A percentile compares a stretch with the other conserved stretches of the same genome.
Conservation (phyloP, 2,888 invertebrate genomes). For the Tipula lateralis region DNA sequence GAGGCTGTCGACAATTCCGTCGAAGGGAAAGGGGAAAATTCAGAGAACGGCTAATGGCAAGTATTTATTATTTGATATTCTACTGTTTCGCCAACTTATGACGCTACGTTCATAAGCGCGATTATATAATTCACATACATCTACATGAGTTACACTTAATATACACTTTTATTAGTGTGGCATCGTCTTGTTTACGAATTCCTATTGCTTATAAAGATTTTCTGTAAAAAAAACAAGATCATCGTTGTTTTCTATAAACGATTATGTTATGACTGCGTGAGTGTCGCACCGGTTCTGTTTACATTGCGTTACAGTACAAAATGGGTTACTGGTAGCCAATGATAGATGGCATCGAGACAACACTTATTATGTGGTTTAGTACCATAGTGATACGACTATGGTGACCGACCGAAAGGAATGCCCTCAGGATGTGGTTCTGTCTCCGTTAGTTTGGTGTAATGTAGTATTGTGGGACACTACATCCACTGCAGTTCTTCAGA, state of each 20-base stretch:
- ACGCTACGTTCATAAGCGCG: neutral
- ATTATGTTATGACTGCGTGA: neutral
- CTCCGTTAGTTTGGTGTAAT: no score
- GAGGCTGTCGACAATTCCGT: slow-evolving; percentile 31
- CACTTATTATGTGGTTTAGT: no score
- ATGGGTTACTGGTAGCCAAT: no score
- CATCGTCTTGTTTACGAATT: neutral
- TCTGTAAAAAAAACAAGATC: neutral
- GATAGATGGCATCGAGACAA: no score
- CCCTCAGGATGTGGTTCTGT: no score
- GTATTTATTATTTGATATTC: no score
- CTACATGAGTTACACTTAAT: neutral
- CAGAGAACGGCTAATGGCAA: slow-evolving; percentile 3
- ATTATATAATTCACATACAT: slow-evolving; percentile 14
- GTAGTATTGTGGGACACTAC: no score
- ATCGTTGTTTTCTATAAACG: neutral
- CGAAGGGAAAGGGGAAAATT: slow-evolving; percentile 33
- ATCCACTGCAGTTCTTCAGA: no score
- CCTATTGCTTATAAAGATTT: neutral
- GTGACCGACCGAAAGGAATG: no score
- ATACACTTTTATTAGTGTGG: neutral
- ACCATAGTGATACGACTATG: no score
- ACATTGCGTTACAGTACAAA: no score
- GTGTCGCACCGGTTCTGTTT: neutral
- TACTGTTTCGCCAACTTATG: neutral